Evolutionary conservation across 2,888 invertebrate species (phyloP).

Genomic region (Dasypolia templi): DNA sequence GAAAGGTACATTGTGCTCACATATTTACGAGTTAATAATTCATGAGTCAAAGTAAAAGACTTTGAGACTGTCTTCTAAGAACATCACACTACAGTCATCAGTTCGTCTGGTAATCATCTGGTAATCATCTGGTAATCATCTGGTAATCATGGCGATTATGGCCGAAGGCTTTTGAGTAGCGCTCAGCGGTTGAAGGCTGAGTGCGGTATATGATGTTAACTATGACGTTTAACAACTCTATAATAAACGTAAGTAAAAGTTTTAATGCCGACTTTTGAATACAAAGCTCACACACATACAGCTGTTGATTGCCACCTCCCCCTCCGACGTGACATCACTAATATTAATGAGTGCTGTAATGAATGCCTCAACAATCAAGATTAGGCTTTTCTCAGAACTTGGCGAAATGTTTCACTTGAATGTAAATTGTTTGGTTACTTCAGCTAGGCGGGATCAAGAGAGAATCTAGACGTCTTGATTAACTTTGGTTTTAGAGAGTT

Average conservation of each 20-base stretch:
- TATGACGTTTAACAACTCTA: neutral
- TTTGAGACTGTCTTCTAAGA: neutral
- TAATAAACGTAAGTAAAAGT: conserved; percentile 20
- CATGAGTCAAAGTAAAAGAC: neutral
- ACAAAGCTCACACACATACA: conserved; percentile 21
- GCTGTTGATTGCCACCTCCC: conserved; percentile 8
- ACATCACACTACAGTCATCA: too few relatives aligned
- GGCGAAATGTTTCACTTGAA: conserved; percentile 36
- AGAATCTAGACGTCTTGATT: conserved; percentile 14
- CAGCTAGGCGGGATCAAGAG: neutral
- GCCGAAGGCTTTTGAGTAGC: neutral
- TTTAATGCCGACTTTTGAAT: conserved; percentile 42
- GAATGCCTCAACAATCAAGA: conserved; percentile 46
- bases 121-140: too few relatives aligned
- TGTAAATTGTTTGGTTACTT: conserved; percentile 33
- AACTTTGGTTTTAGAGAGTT: neutral
- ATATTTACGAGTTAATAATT: too few relatives aligned
- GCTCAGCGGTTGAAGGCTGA: neutral
- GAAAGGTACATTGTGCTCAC: too few relatives aligned
- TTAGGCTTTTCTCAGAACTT: conserved; percentile 40
- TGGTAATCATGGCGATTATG: neutral
- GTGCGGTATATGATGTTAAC: neutral
- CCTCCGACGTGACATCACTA: conserved; percentile 19
- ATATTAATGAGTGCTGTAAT: conserved; percentile 57
- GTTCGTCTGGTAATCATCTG: neutral